Evolutionary conservation across 1,140 invertebrate genomes (phyloP), one percentile per base, ranked within the genome.

Genomic region (Aphaenogaster ashmeadi): DNA sequence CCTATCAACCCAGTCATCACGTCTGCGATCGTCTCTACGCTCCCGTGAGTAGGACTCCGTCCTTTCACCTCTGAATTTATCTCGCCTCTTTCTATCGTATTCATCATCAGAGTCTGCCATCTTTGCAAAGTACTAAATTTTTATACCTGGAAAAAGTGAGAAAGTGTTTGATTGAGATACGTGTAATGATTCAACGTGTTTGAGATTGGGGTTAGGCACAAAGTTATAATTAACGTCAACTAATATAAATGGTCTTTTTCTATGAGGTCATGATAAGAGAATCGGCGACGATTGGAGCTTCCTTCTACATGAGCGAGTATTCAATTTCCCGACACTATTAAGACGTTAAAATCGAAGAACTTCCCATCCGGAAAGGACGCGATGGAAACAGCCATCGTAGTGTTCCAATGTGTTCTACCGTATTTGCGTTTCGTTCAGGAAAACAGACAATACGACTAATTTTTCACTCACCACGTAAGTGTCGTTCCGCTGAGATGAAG

Each of bases 21-120:
- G 96, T 91, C 97, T 94, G 64, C 97, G 96, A 83, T 98, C 97
- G 54, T 97, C 96, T 77, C 98, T 95, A 62, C 98, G 96, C 36
- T 97, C 97, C 90, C 97, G 96, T 87, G 97, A 98, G 87, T 98
- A 98, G 4, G 97, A 97, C 81, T 97, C 97, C 15, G 97, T 97
- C 87, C 98, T 96, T 96, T 99, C 98, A 9, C 98, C 98, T 71
- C 98, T 96, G 92, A 99, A 99, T 94, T 99, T 99, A 91, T 99
- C 98, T 50, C 98, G 96, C 60, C 98, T 95, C 93, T 98, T 98
- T 41, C 98, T 96, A 94, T 98, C 98, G 92, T 98, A 98, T 93
- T 99, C 98, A 95, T 99, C 98, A 94, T 99, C 98, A 91, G 98
- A 98, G 93, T 99, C 98, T 87, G 96, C 98, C 98, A 99, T 99